These are phyloP conservation scores for Sarcophaga rosellei DNA, from an alignment of 2,888 invertebrate genomes.

Conservation along the genomic window DNA sequence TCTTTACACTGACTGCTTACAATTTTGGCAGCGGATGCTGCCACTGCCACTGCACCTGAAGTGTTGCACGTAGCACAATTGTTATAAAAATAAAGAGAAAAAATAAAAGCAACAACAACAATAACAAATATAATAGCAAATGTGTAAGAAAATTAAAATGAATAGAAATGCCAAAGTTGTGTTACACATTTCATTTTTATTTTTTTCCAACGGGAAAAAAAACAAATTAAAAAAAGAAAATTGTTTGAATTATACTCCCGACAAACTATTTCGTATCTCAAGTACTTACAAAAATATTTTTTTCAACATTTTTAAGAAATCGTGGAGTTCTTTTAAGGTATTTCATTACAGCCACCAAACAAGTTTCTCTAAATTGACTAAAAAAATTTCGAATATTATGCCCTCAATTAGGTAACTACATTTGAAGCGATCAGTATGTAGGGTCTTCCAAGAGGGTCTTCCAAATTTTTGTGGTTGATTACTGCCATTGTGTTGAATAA, in stretches of 20 bases:
- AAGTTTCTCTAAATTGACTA: no score
- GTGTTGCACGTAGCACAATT: constrained; percentile 66
- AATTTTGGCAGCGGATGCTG: constrained; percentile 47
- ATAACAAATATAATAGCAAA: constrained; percentile 20
- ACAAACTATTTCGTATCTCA: background rate
- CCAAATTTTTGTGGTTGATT: no score
- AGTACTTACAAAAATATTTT: background rate
- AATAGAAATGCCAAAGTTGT: constrained; percentile 55
- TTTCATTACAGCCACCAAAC: no score
- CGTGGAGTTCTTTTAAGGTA: no score
- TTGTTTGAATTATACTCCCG: background rate
- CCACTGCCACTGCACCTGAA: constrained; percentile 50
- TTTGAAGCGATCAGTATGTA: no score
- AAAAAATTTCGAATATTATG: no score
- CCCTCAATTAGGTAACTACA: no score
- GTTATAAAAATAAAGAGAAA: constrained; percentile 2
- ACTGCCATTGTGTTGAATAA: no score
- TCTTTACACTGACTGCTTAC: background rate
- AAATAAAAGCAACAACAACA: background rate
- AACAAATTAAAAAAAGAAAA: no score
- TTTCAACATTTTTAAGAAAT: no score
- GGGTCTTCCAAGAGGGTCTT: no score
- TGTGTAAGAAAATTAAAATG: constrained; percentile 41
- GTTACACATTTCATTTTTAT: constrained; percentile 1
- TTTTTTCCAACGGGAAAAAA: background rate